phyloP scores from a whole-genome alignment of 1,140 invertebrate species.

The Eumeta japonica region DNA sequence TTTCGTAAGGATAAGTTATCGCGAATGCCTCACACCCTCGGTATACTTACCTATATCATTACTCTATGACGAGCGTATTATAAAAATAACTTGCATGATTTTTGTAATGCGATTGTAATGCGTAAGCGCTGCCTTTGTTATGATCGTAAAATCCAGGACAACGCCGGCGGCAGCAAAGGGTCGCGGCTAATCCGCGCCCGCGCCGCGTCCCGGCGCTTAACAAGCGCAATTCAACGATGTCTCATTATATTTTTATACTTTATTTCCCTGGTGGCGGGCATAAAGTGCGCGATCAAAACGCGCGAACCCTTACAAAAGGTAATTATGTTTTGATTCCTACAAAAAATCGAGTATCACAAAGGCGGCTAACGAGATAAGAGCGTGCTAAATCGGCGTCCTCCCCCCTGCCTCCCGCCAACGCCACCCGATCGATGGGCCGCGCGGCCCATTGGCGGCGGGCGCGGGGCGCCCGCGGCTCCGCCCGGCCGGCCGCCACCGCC shows the following conservation, averaged over 20 bases:
- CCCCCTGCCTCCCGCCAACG: conserved; percentile 6
- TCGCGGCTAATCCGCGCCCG: neutral
- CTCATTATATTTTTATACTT: conserved; percentile 58
- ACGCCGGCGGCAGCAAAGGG: conserved; percentile 11
- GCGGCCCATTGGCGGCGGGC: neutral
- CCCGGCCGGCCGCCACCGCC: conserved; percentile 17
- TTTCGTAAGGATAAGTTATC: too few species aligned
- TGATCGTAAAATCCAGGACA: conserved; percentile 27
- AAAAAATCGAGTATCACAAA: conserved; percentile 57
- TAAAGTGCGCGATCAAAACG: conserved; percentile 55
- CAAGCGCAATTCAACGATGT: conserved; percentile 48
- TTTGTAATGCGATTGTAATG: too few species aligned
- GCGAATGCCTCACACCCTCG: too few species aligned
- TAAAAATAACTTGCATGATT: too few species aligned
- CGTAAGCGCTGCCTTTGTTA: too few species aligned
- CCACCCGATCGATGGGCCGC: neutral
- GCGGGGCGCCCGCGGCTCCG: conserved; percentile 17
- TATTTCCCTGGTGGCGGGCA: conserved; percentile 44
- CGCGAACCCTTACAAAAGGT: conserved; percentile 55
- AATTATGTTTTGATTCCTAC: conserved; percentile 58
- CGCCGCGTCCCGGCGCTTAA: conserved; percentile 20
- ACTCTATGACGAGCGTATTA: too few species aligned
- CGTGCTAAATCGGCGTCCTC: conserved; percentile 47
- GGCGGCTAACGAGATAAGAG: conserved; percentile 57
- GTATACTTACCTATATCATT: too few species aligned